Conservation (phyloP, 2,888 invertebrate species). For the Idaea aversata region DNA sequence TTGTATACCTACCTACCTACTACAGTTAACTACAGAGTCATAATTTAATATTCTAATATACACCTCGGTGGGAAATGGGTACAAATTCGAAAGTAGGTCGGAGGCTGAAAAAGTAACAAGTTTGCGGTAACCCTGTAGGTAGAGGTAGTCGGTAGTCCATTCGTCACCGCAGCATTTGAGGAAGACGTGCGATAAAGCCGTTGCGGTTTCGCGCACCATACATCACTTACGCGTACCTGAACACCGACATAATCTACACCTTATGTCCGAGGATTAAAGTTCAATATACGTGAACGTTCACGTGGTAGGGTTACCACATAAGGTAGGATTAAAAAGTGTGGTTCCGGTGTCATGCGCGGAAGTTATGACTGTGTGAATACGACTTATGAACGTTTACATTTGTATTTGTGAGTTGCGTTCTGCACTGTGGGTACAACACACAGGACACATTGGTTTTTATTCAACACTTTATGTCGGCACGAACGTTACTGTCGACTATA, state of each 20-base stretch:
- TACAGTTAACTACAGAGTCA: neutral
- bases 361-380: conserved; percentile 27
- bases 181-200: conserved; percentile 36
- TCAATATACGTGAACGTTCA: conserved; percentile 2
- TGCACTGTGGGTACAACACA: neutral
- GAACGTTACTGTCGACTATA: neutral
- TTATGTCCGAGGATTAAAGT: conserved; percentile 8
- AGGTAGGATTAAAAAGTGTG: conserved; percentile 35
- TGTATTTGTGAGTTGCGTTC: conserved; percentile 20
- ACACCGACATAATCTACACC: conserved; percentile 8
- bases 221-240: conserved; percentile 27
- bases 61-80: neutral
- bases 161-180: conserved; percentile 33
- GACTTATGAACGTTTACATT: conserved; percentile 29
- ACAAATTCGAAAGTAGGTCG: conserved; percentile 17
- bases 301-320: conserved; percentile 24
- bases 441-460: neutral
- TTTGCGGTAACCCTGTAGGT: conserved; percentile 8
- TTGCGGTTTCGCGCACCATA: conserved; percentile 31
- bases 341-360: conserved; percentile 31
- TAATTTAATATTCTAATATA: conserved; percentile 1
- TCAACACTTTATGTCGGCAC: neutral
- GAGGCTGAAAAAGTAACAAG: conserved; percentile 21
- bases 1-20: neutral
- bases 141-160: conserved; percentile 20